phyloP scores from a whole-genome alignment of 2,888 invertebrate species.

The Scrobipalpa atriplicella region DNA sequence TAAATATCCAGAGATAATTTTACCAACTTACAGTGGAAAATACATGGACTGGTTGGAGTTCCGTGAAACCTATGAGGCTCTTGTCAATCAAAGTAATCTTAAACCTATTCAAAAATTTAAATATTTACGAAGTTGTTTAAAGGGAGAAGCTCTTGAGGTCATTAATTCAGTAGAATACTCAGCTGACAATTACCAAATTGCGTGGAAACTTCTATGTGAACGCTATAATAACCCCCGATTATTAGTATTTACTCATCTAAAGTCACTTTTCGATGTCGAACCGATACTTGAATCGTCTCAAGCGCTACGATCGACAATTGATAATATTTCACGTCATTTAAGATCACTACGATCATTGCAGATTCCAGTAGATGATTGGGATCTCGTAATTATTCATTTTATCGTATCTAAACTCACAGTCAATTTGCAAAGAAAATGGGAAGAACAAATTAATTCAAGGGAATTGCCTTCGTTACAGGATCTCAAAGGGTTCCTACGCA shows the following conservation, averaged over 20 bases:
- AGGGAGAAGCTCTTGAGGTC: conserved; percentile 19
- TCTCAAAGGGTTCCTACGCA: conserved; percentile 24
- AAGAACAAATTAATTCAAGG: conserved; percentile 8
- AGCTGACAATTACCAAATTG: conserved; percentile 32
- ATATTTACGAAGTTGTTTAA: conserved; percentile 23
- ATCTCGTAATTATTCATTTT: conserved; percentile 8
- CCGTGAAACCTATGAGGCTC: conserved; percentile 23
- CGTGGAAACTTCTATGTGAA: conserved; percentile 33
- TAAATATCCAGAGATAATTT: neutral
- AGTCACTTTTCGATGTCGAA: conserved; percentile 20
- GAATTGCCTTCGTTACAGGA: conserved; percentile 23
- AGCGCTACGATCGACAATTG: neutral
- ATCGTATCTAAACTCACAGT: neutral
- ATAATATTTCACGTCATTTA: conserved; percentile 21
- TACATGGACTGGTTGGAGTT: conserved; percentile 28
- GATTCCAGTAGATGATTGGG: conserved; percentile 7
- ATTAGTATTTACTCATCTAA: conserved; percentile 31
- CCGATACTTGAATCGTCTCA: neutral
- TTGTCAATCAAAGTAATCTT: conserved; percentile 15
- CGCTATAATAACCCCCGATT: conserved; percentile 31
- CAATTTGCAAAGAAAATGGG: conserved; percentile 6
- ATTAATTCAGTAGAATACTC: conserved; percentile 30
- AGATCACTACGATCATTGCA: neutral
- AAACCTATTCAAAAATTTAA: conserved; percentile 28
- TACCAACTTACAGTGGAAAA: conserved; percentile 31